Evolutionary conservation across 1,140 invertebrate genomes (phyloP), one percentile per base, ranked within the genome.

Genomic region (Procambarus clarkii): DNA sequence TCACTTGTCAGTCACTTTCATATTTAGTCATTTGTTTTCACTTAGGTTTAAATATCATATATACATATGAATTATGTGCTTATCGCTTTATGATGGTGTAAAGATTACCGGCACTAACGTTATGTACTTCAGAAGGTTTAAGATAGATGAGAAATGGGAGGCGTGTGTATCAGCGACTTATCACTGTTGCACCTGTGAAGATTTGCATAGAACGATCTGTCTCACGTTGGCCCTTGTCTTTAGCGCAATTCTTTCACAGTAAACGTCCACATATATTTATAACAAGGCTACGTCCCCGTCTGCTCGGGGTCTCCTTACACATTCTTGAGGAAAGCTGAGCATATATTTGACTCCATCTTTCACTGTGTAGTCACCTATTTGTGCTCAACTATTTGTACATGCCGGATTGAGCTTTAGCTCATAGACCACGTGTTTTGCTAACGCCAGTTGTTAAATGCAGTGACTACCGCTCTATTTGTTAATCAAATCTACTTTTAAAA

Each of bases 161-260:
- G 4, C 11, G 11, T n/a, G 48, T 81, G 54, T 81, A 81, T 81
- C 79, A 58, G 79, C 48, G 48, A 81, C 45, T 58, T 34, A 81
- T 81, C 79, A 81, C 21, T 34, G 7, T n/a, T 21, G 11, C 48
- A 48, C 79, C 79, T 34, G 54, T 54, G 24, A 54, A 81, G 2
- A 81, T 81, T 81, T n/a, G 79, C 79, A 81, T 81, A 81, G 18
- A 81, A 21, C 79, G 24, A 54, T 81, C 54, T 81, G 9, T 81
- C 79, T 48, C 46, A n/a, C 79, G 50, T 18, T 81, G 48, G 48
- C 48, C 24, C 79, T 81, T 81, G 48, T 81, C 79, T 54, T 81
- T 54, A 81, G 8, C 21, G 34, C 21, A 48, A 58, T 81, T 81
- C 45, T 81, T 81, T 54, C 13, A 54, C 50, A 81, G 9, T 50